Conservation (phyloP, 2,797 vertebrate species). For the Poeciliopsis infans region DNA sequence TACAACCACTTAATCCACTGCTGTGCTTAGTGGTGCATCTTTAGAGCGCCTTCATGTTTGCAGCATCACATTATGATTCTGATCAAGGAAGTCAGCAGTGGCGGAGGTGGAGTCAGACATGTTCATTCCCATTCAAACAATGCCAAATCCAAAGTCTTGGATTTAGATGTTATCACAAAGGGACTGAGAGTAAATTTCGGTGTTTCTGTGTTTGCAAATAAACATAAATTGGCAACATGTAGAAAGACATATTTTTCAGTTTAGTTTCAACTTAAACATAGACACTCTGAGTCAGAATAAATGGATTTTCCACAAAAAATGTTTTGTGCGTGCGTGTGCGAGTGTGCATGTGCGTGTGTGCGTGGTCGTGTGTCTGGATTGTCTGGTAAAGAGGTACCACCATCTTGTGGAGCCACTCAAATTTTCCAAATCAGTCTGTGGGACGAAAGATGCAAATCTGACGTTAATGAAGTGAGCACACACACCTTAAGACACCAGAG, state of each 20-base stretch:
- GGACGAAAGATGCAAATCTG: no score
- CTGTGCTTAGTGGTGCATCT: conserved; percentile 1
- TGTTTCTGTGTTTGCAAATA: not conserved
- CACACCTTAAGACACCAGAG: no score
- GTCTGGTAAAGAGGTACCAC: no score
- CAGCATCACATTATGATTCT: conserved; percentile 9
- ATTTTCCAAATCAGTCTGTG: no score
- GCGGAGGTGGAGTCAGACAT: not conserved
- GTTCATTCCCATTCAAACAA: conserved; percentile 1
- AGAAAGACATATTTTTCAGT: conserved; percentile 15
- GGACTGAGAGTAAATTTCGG: not conserved
- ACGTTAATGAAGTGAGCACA: no score
- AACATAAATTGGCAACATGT: conserved; percentile 3
- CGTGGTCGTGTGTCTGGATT: no score
- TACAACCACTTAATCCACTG: not conserved
- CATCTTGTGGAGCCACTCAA: no score
- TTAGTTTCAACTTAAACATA: conserved; percentile 12
- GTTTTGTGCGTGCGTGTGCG: no score
- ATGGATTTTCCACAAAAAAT: conserved; percentile 24
- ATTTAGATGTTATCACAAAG: not conserved
- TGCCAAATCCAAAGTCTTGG: not conserved
- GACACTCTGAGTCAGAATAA: not conserved
- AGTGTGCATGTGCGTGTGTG: no score
- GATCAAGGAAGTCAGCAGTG: not conserved
- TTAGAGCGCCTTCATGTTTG: conserved; percentile 20